A percentile compares a stretch with the other conserved stretches of the same genome.
Evolutionary conservation across 2,888 invertebrate genomes (phyloP).

Genomic region (Tuta absoluta): DNA sequence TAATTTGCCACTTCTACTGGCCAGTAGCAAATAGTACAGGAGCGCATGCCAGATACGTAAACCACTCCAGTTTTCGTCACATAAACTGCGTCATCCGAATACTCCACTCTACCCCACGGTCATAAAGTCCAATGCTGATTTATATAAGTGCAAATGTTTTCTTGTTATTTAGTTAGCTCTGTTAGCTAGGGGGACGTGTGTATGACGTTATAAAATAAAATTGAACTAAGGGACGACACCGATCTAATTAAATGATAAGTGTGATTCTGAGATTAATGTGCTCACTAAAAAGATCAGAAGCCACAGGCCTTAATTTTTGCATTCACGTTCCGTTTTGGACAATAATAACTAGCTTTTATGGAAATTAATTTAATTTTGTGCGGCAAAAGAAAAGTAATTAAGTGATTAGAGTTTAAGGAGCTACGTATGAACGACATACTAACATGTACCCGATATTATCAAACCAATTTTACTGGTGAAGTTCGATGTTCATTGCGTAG

Average conservation of each 20-base stretch:
- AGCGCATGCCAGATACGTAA: constrained; percentile 54
- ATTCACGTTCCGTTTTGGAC: constrained; percentile 43
- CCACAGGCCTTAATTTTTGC: constrained; percentile 49
- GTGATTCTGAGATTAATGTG: constrained; percentile 75
- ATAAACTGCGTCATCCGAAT: constrained; percentile 37
- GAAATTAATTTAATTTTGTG: constrained; percentile 36
- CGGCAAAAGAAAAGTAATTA: constrained; percentile 27
- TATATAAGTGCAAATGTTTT: constrained; percentile 38
- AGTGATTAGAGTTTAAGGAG: not conserved
- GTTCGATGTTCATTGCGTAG: too few species aligned
- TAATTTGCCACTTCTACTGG: constrained; percentile 69
- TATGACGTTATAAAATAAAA: constrained; percentile 81
- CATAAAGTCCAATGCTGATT: constrained; percentile 1
- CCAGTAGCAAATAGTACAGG: constrained; percentile 65
- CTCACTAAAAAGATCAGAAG: constrained; percentile 63
- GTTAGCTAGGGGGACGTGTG: constrained; percentile 73
- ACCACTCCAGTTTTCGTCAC: constrained; percentile 38
- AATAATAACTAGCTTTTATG: constrained; percentile 29
- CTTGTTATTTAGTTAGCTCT: constrained; percentile 59
- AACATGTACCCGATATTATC: too few species aligned
- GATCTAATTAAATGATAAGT: constrained; percentile 82
- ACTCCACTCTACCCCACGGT: constrained; percentile 42
- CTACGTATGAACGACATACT: too few species aligned
- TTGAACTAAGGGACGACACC: constrained; percentile 74
- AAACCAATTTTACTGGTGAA: too few species aligned